phyloP scores from a whole-genome alignment of 53 echinoderm and acorn worm species.

The Glandiceps talaboti region DNA sequence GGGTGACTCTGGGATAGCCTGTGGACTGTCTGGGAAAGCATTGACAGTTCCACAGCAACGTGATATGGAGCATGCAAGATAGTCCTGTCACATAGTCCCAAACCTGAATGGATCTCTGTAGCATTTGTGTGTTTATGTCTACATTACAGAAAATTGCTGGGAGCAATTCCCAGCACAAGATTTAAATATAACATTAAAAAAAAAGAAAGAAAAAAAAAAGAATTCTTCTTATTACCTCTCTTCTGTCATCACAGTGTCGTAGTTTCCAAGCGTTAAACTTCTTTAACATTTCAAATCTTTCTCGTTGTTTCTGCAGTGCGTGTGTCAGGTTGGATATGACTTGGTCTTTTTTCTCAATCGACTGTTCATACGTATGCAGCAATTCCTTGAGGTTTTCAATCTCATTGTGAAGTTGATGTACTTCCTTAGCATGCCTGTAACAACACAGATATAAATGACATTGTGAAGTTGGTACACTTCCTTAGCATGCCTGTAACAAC shows the following conservation, averaged over 20 bases:
- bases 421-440: conserved; percentile 45
- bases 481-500: conserved; percentile 37
- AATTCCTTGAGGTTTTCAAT: conserved; percentile 83
- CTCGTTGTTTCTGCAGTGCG: conserved; percentile 88
- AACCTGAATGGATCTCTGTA: too few species aligned
- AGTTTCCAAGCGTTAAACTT: conserved; percentile 87
- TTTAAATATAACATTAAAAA: too few species aligned
- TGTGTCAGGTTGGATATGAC: conserved; percentile 87
- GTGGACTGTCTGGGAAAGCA: too few species aligned
- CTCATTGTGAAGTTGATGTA: conserved; percentile 70
- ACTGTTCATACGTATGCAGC: conserved; percentile 79
- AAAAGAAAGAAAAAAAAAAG: too few species aligned
- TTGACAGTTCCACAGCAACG: too few species aligned
- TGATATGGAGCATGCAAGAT: too few species aligned
- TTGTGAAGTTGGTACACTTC: conserved; percentile 78
- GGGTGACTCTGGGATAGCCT: too few species aligned
- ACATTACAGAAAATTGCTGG: too few species aligned
- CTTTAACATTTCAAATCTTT: conserved; percentile 83
- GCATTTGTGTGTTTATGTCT: too few species aligned
- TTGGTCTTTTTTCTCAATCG: conserved; percentile 89
- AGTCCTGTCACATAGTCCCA: too few species aligned
- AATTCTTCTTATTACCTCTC: conserved; percentile 41
- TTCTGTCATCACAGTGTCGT: conserved; percentile 71
- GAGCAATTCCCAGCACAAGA: too few species aligned
- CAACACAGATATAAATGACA: too few species aligned